Conservation (phyloP, 2,113 vertebrate species). For the Pholis gunnellus region DNA sequence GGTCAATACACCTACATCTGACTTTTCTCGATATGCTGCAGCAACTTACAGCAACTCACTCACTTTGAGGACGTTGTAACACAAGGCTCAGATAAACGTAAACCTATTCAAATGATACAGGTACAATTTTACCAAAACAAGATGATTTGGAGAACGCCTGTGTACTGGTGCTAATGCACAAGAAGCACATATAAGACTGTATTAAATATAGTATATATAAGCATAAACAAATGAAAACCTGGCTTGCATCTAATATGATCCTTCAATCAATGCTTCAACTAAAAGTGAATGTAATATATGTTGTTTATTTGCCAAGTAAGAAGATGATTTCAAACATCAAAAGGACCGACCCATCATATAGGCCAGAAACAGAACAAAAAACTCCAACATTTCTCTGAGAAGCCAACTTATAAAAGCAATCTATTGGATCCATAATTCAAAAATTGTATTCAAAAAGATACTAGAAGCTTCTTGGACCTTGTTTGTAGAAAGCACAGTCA, state of each 20-base stretch:
- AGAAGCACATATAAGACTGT: not conserved
- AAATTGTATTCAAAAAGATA: not conserved
- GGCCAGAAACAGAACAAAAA: not conserved
- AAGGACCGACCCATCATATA: not conserved
- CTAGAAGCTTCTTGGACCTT: not conserved
- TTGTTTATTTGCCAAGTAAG: constrained; percentile 4
- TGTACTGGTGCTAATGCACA: not conserved
- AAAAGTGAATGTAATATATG: not conserved
- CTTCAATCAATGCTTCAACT: not conserved
- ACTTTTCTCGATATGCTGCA: not conserved
- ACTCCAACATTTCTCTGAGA: not conserved
- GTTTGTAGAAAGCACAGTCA: not conserved
- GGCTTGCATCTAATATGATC: not conserved
- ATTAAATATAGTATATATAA: not conserved
- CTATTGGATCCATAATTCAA: not conserved
- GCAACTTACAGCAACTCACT: not conserved
- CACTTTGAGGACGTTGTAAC: not conserved
- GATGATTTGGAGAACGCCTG: not conserved
- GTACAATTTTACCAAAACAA: not conserved
- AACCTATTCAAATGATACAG: not conserved
- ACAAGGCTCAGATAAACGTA: not conserved
- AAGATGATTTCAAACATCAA: constrained; percentile 3
- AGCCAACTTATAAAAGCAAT: not conserved
- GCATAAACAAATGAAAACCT: not conserved
- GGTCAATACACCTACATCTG: not conserved